Conservation (phyloP, 2,113 vertebrate species). For the Psittacus erithacus region DNA sequence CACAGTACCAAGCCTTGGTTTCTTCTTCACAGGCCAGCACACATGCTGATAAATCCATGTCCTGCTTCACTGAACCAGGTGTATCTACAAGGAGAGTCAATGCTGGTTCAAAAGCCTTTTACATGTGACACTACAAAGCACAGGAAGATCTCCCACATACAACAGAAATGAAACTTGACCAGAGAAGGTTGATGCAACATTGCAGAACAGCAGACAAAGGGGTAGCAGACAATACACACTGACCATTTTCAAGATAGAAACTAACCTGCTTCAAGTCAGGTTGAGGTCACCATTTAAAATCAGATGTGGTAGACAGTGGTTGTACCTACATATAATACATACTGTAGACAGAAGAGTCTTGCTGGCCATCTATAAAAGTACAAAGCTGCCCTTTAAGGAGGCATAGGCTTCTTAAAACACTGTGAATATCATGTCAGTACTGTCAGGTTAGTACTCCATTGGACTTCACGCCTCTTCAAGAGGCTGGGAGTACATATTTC, state of each 20-base stretch:
- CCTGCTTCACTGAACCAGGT: neutral
- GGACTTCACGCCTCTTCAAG: neutral
- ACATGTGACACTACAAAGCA: neutral
- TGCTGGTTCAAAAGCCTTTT: neutral
- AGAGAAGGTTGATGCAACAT: neutral
- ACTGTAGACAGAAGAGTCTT: neutral
- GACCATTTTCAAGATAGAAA: neutral
- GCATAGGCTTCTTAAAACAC: neutral
- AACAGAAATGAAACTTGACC: neutral
- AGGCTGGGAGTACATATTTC: neutral
- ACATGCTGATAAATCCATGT: rapidly evolving
- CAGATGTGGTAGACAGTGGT: neutral
- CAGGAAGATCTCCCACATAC: neutral
- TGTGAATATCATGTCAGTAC: neutral
- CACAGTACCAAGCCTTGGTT: neutral
- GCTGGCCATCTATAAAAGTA: neutral
- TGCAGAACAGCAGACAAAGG: neutral
- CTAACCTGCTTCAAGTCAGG: neutral
- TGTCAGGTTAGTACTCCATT: neutral
- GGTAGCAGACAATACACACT: neutral
- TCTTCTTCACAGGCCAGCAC: neutral
- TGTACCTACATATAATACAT: neutral
- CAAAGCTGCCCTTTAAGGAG: neutral
- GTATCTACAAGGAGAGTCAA: neutral
- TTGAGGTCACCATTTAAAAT: neutral